phyloP scores from a whole-genome alignment of 2,888 invertebrate genomes.

The Drosophila austrosaltans region DNA sequence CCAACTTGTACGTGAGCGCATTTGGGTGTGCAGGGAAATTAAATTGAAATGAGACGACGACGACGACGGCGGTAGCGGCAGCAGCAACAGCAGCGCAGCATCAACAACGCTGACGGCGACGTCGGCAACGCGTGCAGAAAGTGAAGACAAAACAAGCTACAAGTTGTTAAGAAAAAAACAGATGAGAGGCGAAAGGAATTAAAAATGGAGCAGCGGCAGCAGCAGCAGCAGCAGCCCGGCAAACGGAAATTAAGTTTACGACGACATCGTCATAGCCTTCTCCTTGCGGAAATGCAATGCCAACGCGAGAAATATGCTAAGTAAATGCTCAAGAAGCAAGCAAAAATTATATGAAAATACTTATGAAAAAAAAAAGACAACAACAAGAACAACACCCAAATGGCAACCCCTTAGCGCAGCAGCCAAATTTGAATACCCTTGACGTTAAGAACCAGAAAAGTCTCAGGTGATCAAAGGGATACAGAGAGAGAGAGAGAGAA shows the following conservation, averaged over 20 bases:
- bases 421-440: constrained; percentile 11
- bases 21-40: constrained; percentile 64
- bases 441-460: neutral
- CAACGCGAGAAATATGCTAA: constrained; percentile 70
- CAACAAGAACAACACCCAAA: neutral
- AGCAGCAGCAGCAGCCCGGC: constrained; percentile 36
- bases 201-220: constrained; percentile 57
- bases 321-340: constrained; percentile 57
- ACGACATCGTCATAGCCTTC: constrained; percentile 52
- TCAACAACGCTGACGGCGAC: neutral
- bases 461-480: neutral
- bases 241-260: constrained; percentile 77
- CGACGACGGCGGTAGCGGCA: constrained; percentile 14
- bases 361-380: neutral
- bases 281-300: constrained; percentile 64
- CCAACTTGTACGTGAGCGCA: constrained; percentile 60
- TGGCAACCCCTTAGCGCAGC: neutral
- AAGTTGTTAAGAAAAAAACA: constrained; percentile 57
- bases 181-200: constrained; percentile 47
- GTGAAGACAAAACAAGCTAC: constrained; percentile 54
- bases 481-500: neutral
- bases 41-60: constrained; percentile 69
- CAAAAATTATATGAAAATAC: constrained; percentile 34
- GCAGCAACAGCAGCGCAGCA: no score
- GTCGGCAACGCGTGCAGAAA: constrained; percentile 54